Conservation (phyloP, 1,140 invertebrate species). For the Theocolax elegans region DNA sequence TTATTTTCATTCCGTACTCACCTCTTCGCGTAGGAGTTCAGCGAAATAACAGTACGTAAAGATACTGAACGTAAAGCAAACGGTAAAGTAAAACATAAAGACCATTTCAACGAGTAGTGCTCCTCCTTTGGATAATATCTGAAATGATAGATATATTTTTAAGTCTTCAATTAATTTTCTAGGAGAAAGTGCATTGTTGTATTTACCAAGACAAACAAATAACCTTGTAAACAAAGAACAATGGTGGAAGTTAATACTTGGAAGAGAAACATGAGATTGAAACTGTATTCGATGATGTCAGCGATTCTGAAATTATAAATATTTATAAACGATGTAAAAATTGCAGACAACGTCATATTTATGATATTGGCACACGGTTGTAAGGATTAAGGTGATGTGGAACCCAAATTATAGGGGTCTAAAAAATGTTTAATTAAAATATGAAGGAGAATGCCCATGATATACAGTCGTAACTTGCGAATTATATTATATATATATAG, state of each 20-base stretch:
- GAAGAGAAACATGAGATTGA: conserved; percentile 59
- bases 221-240: conserved; percentile 65
- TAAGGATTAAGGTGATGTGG: too few species aligned
- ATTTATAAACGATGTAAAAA: conserved; percentile 31
- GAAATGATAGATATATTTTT: too few species aligned
- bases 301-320: conserved; percentile 56
- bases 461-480: too few species aligned
- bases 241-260: conserved; percentile 64
- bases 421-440: too few species aligned
- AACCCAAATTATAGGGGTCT: too few species aligned
- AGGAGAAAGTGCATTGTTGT: too few species aligned
- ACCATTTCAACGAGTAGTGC: conserved; percentile 11
- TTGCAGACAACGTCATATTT: too few species aligned
- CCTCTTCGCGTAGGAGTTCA: conserved; percentile 11
- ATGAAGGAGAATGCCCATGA: too few species aligned
- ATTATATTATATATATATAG: too few species aligned
- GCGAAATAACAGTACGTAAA: conserved; percentile 1
- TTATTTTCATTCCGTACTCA: too few species aligned
- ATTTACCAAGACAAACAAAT: conserved; percentile 61
- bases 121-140: not conserved
- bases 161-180: too few species aligned
- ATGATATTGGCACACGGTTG: too few species aligned
- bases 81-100: conserved; percentile 11
- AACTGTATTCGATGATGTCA: conserved; percentile 57
- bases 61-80: conserved; percentile 8